These are phyloP conservation scores for Parazoanthus swiftii DNA, from an alignment of 92 coral and sea anemone species.

Conservation along the genomic window DNA sequence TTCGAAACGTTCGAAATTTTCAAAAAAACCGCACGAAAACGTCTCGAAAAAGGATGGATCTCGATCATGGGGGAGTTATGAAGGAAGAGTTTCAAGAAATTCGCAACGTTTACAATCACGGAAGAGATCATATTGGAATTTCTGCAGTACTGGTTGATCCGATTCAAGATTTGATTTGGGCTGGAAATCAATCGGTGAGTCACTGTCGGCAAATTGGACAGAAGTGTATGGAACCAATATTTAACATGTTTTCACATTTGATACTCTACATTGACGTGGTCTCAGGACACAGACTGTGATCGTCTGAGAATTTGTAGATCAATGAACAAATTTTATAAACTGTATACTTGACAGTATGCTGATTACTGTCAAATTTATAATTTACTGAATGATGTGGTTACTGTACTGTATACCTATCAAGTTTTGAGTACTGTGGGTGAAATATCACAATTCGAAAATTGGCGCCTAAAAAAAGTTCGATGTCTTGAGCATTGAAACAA, in stretches of 20 bases:
- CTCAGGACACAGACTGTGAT: not conserved
- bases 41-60: constrained; percentile 58
- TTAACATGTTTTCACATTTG: too few relatives aligned
- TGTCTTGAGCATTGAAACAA: not conserved
- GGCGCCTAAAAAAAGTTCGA: not conserved
- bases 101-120: constrained; percentile 75
- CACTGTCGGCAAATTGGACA: too few relatives aligned
- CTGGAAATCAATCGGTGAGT: constrained; percentile 91
- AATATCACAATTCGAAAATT: too few relatives aligned
- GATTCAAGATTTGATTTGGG: constrained; percentile 91
- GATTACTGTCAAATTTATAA: too few relatives aligned
- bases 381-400: too few relatives aligned
- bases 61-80: constrained; percentile 71
- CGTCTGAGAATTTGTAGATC: not conserved
- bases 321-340: too few relatives aligned
- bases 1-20: constrained; percentile 18
- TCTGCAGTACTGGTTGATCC: constrained; percentile 91
- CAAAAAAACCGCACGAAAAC: not conserved
- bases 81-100: constrained; percentile 92
- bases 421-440: too few relatives aligned
- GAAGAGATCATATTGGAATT: constrained; percentile 86
- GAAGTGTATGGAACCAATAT: not conserved
- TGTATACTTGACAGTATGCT: too few relatives aligned
- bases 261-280: not conserved
- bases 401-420: too few relatives aligned